Evolutionary conservation across 2,888 invertebrate genomes (phyloP).

Genomic region (Eupithecia subfuscata): DNA sequence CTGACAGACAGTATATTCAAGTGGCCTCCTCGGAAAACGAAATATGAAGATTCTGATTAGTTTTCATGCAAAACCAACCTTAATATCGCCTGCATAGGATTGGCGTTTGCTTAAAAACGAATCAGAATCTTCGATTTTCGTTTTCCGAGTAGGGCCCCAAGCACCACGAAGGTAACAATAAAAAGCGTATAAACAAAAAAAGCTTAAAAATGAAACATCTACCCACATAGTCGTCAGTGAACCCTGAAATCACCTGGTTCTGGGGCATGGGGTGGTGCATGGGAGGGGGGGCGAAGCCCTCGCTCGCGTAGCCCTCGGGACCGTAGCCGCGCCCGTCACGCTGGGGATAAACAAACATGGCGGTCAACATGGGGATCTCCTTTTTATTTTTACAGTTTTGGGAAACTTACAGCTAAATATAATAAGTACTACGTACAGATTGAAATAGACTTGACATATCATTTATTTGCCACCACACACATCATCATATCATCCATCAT

Average conservation of each 20-base stretch:
- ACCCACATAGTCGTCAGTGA: conserved; percentile 40
- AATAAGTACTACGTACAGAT: too few relatives aligned
- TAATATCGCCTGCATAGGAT: too few relatives aligned
- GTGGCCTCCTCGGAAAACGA: neutral
- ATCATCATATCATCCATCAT: too few relatives aligned
- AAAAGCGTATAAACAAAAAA: neutral
- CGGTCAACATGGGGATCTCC: neutral
- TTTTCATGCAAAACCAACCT: too few relatives aligned
- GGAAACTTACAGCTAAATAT: too few relatives aligned
- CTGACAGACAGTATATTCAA: neutral
- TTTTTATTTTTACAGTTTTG: too few relatives aligned
- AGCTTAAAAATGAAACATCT: conserved; percentile 28
- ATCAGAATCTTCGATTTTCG: too few relatives aligned
- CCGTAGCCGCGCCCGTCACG: conserved; percentile 78
- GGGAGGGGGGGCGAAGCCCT: conserved; percentile 75
- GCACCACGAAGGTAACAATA: neutral
- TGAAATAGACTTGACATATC: too few relatives aligned
- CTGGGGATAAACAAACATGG: conserved; percentile 49
- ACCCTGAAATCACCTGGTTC: conserved; percentile 66
- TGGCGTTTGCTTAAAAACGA: too few relatives aligned
- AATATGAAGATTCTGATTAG: neutral
- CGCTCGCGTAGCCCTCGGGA: conserved; percentile 77
- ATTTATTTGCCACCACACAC: too few relatives aligned
- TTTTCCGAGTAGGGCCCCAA: neutral
- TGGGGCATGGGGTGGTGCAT: conserved; percentile 80